These are phyloP conservation scores for Papilio demoleus DNA, from an alignment of 2,888 invertebrate species.

Conservation along the genomic window DNA sequence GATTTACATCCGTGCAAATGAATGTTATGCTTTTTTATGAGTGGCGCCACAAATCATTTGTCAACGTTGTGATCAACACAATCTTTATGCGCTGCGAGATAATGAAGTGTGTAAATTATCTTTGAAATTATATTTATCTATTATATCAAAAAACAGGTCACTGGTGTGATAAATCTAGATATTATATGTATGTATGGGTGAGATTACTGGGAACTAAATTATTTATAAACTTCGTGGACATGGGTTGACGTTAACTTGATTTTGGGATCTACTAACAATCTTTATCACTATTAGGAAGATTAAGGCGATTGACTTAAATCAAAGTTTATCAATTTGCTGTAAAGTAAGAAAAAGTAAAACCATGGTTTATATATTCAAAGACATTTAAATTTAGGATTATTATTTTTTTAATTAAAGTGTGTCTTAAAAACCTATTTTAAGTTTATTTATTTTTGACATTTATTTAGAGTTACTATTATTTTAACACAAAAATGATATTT, in stretches of 20 bases:
- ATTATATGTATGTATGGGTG: not conserved
- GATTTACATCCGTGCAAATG: not conserved
- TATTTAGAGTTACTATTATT: not conserved
- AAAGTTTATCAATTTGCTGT: not conserved
- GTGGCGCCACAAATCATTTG: slow-evolving; percentile 15
- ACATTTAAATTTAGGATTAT: not conserved
- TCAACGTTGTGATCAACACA: slow-evolving; percentile 22
- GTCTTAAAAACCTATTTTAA: not conserved
- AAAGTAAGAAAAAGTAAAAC: not conserved
- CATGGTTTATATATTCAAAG: not conserved
- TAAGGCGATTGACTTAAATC: not conserved
- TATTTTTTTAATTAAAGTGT: not conserved
- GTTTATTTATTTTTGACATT: too few species aligned
- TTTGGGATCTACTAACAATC: slow-evolving; percentile 14
- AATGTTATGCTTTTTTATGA: slow-evolving; percentile 10
- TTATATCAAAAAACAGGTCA: not conserved
- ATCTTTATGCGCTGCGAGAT: slow-evolving; percentile 24
- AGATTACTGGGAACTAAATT: slow-evolving; percentile 4
- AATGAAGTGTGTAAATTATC: slow-evolving; percentile 16
- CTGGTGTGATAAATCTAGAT: not conserved
- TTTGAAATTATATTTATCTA: slow-evolving; percentile 25
- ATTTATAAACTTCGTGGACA: slow-evolving; percentile 33
- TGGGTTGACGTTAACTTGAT: slow-evolving; percentile 34
- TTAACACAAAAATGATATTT: not conserved
- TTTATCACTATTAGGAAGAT: slow-evolving; percentile 12